Conservation (phyloP, 64 coral and sea anemone species). For the Orbicella faveolata region DNA sequence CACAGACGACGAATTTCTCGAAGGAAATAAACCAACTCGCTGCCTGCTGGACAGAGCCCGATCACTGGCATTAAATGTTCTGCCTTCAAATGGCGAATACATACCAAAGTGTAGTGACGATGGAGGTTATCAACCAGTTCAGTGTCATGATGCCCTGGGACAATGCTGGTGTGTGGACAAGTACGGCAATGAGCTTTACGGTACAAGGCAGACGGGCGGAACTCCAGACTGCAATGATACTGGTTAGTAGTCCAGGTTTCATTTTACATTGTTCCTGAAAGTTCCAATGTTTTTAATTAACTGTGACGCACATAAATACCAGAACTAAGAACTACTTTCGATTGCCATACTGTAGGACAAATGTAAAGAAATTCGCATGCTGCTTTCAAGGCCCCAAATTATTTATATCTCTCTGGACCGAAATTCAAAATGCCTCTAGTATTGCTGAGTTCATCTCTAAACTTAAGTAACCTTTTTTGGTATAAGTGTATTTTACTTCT, state of each 20-base stretch:
- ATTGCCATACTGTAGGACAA: too few relatives aligned
- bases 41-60: conserved; percentile 39
- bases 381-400: too few relatives aligned
- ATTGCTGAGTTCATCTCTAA: too few relatives aligned
- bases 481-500: too few relatives aligned
- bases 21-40: neutral
- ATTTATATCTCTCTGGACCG: too few relatives aligned
- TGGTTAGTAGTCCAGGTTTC: conserved; percentile 8
- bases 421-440: too few relatives aligned
- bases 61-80: neutral
- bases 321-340: too few relatives aligned
- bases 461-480: too few relatives aligned
- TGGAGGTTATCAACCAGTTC: conserved; percentile 57
- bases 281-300: too few relatives aligned
- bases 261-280: neutral
- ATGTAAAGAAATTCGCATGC: too few relatives aligned
- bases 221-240: conserved; percentile 17
- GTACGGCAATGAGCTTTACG: conserved; percentile 54
- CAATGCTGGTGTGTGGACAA: conserved; percentile 85
- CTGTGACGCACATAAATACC: too few relatives aligned
- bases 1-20: neutral
- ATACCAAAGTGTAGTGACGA: conserved; percentile 61
- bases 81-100: conserved; percentile 22
- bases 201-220: conserved; percentile 31
- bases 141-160: conserved; percentile 53